Evolutionary conservation across 2,113 vertebrate species (phyloP).

Genomic region (Odocoileus virginianus): DNA sequence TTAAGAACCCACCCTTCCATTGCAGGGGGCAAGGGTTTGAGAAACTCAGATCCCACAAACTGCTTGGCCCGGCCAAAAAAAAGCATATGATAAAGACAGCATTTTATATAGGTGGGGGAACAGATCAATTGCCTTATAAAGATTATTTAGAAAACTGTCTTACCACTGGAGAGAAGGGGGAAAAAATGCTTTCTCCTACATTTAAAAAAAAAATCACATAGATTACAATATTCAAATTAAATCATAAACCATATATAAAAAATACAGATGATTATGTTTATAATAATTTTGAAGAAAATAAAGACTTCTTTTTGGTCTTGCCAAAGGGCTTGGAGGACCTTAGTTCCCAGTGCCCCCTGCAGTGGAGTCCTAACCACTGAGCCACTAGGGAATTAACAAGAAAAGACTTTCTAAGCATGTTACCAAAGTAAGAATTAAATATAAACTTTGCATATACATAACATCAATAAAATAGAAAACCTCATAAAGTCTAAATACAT

Average conservation of each 20-base stretch:
- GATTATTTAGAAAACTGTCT: background rate
- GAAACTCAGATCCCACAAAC: background rate
- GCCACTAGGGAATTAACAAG: background rate
- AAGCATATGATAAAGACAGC: background rate
- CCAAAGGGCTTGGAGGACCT: background rate
- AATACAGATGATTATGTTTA: background rate
- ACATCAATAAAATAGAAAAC: background rate
- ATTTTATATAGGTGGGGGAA: background rate
- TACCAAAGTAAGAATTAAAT: background rate
- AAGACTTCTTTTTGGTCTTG: background rate
- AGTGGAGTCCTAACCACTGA: background rate
- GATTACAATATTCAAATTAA: conserved; percentile 19
- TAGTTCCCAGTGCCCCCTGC: background rate
- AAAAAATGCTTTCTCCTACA: background rate
- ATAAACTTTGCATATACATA: background rate
- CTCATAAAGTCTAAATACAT: conserved; percentile 2
- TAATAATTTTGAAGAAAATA: background rate
- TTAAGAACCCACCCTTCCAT: background rate
- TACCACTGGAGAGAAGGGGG: background rate
- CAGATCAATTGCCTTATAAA: background rate
- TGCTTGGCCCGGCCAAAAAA: background rate
- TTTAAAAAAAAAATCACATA: background rate
- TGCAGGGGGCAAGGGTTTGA: background rate
- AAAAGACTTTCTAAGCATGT: background rate
- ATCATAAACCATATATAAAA: background rate